Conservation (phyloP, 2,113 vertebrate species). For the Scomber japonicus region DNA sequence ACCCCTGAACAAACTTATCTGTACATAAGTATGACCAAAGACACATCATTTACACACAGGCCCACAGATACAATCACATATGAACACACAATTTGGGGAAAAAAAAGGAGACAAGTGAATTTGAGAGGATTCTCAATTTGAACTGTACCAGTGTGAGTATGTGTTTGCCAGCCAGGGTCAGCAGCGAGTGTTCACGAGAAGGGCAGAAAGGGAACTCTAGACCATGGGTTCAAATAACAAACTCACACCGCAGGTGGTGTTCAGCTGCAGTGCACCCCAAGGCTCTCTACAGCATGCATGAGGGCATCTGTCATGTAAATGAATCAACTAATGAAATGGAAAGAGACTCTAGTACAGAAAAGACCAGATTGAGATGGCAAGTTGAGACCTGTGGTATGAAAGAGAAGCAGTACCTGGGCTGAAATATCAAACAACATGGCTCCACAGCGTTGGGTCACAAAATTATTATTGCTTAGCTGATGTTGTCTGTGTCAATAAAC, state of each 20-base stretch:
- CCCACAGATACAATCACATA: slow-evolving; percentile 1
- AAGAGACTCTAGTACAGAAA: slow-evolving; percentile 43
- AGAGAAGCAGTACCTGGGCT: slow-evolving; percentile 21
- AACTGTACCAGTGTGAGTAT: slow-evolving; percentile 25
- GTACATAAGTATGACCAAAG: neutral
- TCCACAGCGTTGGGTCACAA: slow-evolving; percentile 44
- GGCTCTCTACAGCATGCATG: slow-evolving; percentile 63
- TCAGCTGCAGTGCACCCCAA: slow-evolving; percentile 68
- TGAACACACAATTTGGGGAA: neutral
- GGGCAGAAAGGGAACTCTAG: slow-evolving; percentile 74
- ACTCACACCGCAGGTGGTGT: slow-evolving; percentile 75
- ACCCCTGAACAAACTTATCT: neutral
- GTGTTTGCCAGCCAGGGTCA: slow-evolving; percentile 43
- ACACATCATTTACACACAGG: slow-evolving; percentile 16
- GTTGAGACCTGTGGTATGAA: slow-evolving; percentile 42
- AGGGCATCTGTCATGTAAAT: slow-evolving; percentile 77
- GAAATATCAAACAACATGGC: slow-evolving; percentile 42
- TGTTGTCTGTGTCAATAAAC: slow-evolving; percentile 61
- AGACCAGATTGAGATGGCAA: slow-evolving; percentile 53
- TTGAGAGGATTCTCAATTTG: slow-evolving; percentile 24
- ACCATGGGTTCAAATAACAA: slow-evolving; percentile 80
- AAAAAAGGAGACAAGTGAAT: neutral
- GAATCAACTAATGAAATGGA: slow-evolving; percentile 74
- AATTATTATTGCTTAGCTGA: slow-evolving; percentile 58
- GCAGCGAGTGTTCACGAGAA: slow-evolving; percentile 65